Evolutionary conservation across 2,888 invertebrate genomes (phyloP).

Genomic region (Drosophila fungiperda): DNA sequence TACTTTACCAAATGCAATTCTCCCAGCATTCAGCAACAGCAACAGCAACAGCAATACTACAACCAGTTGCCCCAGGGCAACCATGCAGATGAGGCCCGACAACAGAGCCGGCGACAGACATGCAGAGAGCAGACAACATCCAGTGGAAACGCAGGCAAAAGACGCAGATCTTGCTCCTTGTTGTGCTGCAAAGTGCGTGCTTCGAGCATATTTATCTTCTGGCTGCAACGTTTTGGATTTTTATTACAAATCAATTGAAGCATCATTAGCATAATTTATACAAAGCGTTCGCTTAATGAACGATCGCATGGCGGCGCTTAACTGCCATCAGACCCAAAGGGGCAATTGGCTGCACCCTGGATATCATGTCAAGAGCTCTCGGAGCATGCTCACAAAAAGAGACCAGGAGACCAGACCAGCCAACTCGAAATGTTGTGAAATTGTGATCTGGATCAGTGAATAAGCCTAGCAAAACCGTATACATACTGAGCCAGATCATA

Average conservation of each 20-base stretch:
- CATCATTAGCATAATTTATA: slow-evolving; percentile 86
- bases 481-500: not conserved
- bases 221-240: slow-evolving; percentile 82
- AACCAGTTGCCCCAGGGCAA: slow-evolving; percentile 42
- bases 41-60: slow-evolving; percentile 32
- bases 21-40: slow-evolving; percentile 36
- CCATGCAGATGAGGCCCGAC: slow-evolving; percentile 28
- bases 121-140: slow-evolving; percentile 33
- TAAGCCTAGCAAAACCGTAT: not conserved
- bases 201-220: slow-evolving; percentile 85
- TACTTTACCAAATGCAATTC: slow-evolving; percentile 28
- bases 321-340: slow-evolving; percentile 10
- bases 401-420: slow-evolving; percentile 4
- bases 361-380: slow-evolving; percentile 27
- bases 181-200: slow-evolving; percentile 81
- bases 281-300: slow-evolving; percentile 85
- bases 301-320: slow-evolving; percentile 52
- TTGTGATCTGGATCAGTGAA: slow-evolving; percentile 1
- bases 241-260: slow-evolving; percentile 86
- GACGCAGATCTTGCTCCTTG: slow-evolving; percentile 37
- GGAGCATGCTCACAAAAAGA: slow-evolving; percentile 16
- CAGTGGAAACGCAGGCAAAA: slow-evolving; percentile 6
- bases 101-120: slow-evolving; percentile 35
- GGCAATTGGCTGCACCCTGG: slow-evolving; percentile 28
- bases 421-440: not conserved